Percentiles rank a stretch among this genome's conserved stretches.
These are phyloP conservation scores for Thomomys bottae DNA, from an alignment of 2,113 vertebrate species.

Conservation along the genomic window DNA sequence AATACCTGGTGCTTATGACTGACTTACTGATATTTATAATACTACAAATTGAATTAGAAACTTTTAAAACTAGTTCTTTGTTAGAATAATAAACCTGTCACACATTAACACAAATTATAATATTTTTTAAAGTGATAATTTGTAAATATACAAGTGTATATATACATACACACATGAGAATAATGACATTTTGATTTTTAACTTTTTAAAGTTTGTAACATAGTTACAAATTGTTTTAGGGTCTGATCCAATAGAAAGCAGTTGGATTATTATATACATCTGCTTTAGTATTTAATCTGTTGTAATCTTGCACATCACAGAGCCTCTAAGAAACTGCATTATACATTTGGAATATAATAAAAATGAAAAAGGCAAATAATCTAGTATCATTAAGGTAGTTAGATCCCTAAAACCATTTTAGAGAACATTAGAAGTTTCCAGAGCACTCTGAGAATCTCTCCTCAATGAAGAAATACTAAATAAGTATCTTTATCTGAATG, in stretches of 20 bases:
- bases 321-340: conserved; percentile 21
- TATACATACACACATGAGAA: neutral
- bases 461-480: neutral
- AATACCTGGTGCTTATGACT: conserved; percentile 7
- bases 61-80: conserved; percentile 13
- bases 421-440: neutral
- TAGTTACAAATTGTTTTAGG: conserved; percentile 23
- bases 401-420: neutral
- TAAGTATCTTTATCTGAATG: conserved; percentile 5
- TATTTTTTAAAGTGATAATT: conserved; percentile 18
- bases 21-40: conserved; percentile 2
- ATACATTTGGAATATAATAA: conserved; percentile 41
- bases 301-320: conserved; percentile 27
- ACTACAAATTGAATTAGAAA: conserved; percentile 45
- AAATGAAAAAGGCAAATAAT: conserved; percentile 37
- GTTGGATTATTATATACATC: conserved; percentile 40
- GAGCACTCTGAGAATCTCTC: conserved; percentile 8
- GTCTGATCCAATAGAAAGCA: conserved; percentile 52
- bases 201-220: conserved; percentile 24
- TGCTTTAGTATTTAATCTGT: conserved; percentile 41
- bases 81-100: conserved; percentile 21
- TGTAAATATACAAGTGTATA: neutral
- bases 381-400: conserved; percentile 26
- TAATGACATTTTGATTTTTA: conserved; percentile 1
- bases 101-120: conserved; percentile 17